phyloP scores from a whole-genome alignment of 2,888 invertebrate species.

The Mactromeris polynyma region DNA sequence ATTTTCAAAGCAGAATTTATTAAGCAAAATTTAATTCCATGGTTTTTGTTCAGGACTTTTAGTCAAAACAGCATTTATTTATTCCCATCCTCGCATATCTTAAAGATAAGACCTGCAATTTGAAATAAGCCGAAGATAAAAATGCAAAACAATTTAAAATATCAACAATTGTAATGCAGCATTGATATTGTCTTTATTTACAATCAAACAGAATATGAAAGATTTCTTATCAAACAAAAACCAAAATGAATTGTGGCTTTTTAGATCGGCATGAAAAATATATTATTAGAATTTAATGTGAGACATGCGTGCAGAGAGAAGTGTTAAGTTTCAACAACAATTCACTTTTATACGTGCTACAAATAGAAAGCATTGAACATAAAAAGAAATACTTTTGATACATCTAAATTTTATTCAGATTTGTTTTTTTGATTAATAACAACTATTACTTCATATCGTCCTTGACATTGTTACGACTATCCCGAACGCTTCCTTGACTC shows the following conservation, averaged over 20 bases:
- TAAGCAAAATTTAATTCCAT: background rate
- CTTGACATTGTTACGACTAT: background rate
- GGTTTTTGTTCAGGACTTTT: background rate
- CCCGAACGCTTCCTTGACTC: background rate
- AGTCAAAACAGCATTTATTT: background rate
- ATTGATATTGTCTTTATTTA: constrained; percentile 16
- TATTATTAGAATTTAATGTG: background rate
- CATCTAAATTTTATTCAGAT: constrained; percentile 3
- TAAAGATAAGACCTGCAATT: background rate
- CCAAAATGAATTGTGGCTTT: background rate
- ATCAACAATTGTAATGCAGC: background rate
- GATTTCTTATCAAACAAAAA: background rate
- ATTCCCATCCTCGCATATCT: background rate
- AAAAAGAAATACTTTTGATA: background rate
- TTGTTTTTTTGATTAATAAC: background rate
- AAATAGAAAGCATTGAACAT: background rate
- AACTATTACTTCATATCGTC: background rate
- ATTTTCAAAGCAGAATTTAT: background rate
- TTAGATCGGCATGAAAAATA: background rate
- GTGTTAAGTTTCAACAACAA: background rate
- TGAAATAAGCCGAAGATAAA: background rate
- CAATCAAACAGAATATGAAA: background rate
- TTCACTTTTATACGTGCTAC: background rate
- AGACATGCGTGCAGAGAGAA: background rate
- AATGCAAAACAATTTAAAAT: background rate